Evolutionary conservation across 2,113 vertebrate genomes (phyloP), one percentile per base, ranked within the genome.

Genomic region (Etia nguti): DNA sequence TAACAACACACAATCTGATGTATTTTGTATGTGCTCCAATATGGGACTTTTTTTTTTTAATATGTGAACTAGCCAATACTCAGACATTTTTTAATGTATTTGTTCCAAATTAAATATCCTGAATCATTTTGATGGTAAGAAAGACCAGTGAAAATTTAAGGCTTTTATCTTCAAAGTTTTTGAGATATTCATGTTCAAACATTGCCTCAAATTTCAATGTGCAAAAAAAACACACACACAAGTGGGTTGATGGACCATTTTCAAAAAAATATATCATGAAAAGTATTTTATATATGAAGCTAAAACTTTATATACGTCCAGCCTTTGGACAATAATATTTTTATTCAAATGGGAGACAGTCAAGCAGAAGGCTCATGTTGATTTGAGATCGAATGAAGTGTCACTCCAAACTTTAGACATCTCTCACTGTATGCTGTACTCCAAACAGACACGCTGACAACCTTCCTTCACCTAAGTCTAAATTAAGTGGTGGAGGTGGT

Each of bases 191-290:
- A 65, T 38, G 10, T 13, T 65, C 31, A 65, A 65, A 38, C 18
- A 65, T 65, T 1, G 4, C 60, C 20, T 38, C 60, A 65, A 38
- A 65, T 65, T 38, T 65, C 6, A 65, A 65, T 38, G 6, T 65
- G 60, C 20, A 12, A 38, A 38, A 38, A 36, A 2, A 38, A 5
- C 0, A 0, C n/a, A 31, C 12, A 10, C 18, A 65, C 5, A 65
- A 65, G 60, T 1, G 34, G 20, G 18, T 62, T 36, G 18, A 62
- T 36, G 18, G 26, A 1, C 31, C 10, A 62, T 36, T 62, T 62
- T 62, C 2, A 62, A 62, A 62, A 62, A n/a, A 1, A 7, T n/a
- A 36, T 36, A 62, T 62, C 18, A 36, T 62, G 59, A 62, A 11
- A 62, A 62, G 20, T 15, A 68, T 41, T 68, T 68, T 22, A 41